Conservation (phyloP, 2,888 invertebrate species). For the Rosalia funebris region DNA sequence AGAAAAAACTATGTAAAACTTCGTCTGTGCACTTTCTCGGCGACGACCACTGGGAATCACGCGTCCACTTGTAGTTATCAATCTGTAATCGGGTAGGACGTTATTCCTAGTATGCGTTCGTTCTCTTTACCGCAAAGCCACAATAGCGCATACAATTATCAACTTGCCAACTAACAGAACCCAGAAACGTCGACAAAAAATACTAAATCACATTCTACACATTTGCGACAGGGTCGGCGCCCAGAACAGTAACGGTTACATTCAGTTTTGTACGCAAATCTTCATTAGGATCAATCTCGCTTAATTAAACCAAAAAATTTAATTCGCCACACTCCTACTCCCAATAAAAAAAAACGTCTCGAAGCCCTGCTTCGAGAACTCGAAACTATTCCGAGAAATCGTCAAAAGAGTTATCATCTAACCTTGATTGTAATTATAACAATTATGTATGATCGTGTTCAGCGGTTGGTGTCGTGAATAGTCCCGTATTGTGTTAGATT, state of each 20-base stretch:
- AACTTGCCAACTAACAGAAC: too few relatives aligned
- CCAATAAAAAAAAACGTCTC: constrained; percentile 9
- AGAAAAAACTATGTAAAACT: too few relatives aligned
- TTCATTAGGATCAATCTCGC: constrained; percentile 9
- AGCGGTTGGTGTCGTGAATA: not conserved
- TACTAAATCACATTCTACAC: too few relatives aligned
- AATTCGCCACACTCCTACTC: constrained; percentile 11
- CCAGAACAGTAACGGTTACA: constrained; percentile 6
- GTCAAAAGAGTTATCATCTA: constrained; percentile 10
- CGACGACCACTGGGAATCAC: too few relatives aligned
- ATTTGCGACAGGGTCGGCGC: not conserved
- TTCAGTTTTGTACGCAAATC: constrained; percentile 8
- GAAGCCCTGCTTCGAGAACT: constrained; percentile 2
- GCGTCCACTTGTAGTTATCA: too few relatives aligned
- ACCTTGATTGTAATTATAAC: constrained; percentile 24
- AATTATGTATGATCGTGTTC: constrained; percentile 11
- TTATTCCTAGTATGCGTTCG: too few relatives aligned
- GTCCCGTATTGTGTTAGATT: constrained; percentile 1
- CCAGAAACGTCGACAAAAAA: too few relatives aligned
- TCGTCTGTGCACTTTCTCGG: too few relatives aligned
- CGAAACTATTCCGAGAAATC: constrained; percentile 15
- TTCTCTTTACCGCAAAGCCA: too few relatives aligned
- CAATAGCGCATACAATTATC: too few relatives aligned
- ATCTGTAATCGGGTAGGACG: too few relatives aligned
- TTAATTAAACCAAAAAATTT: constrained; percentile 18